Evolutionary conservation across 1,140 invertebrate species (phyloP).

Genomic region (Euwallacea fornicatus): DNA sequence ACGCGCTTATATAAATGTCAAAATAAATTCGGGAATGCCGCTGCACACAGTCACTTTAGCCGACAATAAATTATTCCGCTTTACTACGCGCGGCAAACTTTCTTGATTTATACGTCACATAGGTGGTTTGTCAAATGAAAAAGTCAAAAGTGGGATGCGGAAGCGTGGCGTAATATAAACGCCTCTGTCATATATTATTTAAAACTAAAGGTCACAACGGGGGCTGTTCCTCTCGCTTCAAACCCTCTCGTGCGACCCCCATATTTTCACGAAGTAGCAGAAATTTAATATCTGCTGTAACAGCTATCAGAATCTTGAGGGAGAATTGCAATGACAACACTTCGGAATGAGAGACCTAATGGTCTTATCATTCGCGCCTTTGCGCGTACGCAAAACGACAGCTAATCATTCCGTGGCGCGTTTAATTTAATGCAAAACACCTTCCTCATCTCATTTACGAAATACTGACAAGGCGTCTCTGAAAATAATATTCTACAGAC

Average conservation of each 20-base stretch:
- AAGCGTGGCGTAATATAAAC: slow-evolving; percentile 13
- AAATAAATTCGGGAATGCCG: slow-evolving; percentile 36
- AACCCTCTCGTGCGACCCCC: not conserved
- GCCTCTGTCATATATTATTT: slow-evolving; percentile 18
- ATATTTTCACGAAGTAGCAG: too few species aligned
- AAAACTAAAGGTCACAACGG: slow-evolving; percentile 2
- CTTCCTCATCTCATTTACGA: slow-evolving; percentile 30
- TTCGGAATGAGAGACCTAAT: not conserved
- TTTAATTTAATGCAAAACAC: slow-evolving; percentile 28
- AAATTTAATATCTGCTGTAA: too few species aligned
- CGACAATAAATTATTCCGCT: slow-evolving; percentile 34
- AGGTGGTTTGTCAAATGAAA: slow-evolving; percentile 37
- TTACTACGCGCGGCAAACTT: slow-evolving; percentile 30
- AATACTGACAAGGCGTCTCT: slow-evolving; percentile 34
- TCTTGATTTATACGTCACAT: slow-evolving; percentile 34
- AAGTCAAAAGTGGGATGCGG: slow-evolving; percentile 17
- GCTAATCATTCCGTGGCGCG: slow-evolving; percentile 16
- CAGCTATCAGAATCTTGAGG: too few species aligned
- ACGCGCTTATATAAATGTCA: slow-evolving; percentile 31
- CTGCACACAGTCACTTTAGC: slow-evolving; percentile 32
- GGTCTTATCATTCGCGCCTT: not conserved
- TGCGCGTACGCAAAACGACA: slow-evolving; percentile 10
- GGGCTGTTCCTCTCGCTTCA: not conserved
- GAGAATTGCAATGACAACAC: not conserved
- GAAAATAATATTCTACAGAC: slow-evolving; percentile 39